phyloP scores from a whole-genome alignment of 2,113 vertebrate genomes.

The Vulpes lagopus region DNA sequence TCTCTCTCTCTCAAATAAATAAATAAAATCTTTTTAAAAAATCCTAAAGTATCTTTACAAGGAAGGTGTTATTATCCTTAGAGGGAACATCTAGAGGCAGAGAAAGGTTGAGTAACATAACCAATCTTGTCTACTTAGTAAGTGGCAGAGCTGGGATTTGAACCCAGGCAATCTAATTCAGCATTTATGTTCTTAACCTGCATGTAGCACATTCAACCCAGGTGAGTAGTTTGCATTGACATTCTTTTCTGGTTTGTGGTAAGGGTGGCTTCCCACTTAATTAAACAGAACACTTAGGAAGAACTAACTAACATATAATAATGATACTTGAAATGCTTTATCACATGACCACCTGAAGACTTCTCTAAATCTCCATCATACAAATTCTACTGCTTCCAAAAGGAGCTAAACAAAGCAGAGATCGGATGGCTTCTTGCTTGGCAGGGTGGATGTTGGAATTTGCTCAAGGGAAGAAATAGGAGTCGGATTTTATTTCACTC shows the following conservation, averaged over 20 bases:
- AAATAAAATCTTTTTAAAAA: too few species aligned
- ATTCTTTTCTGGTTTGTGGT: not conserved
- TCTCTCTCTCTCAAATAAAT: too few species aligned
- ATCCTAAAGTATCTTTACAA: not conserved
- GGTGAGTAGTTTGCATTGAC: not conserved
- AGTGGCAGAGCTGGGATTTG: not conserved
- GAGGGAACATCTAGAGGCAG: not conserved
- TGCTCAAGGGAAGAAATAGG: constrained; percentile 50
- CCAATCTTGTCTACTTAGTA: not conserved
- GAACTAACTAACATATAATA: not conserved
- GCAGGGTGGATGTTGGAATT: not conserved
- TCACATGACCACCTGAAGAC: not conserved
- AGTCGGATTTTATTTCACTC: constrained; percentile 62
- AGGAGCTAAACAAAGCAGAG: constrained; percentile 16
- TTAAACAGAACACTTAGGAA: not conserved
- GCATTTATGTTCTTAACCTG: not conserved
- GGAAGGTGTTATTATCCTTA: not conserved
- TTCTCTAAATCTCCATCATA: not conserved
- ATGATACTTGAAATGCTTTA: not conserved
- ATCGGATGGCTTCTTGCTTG: not conserved
- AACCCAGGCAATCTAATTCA: not conserved
- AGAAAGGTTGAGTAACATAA: not conserved
- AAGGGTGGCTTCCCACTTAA: not conserved
- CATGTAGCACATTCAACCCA: not conserved
- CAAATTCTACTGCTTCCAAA: not conserved